Conservation (phyloP, 2,888 invertebrate genomes). For the Chymomyza fuscimana region DNA sequence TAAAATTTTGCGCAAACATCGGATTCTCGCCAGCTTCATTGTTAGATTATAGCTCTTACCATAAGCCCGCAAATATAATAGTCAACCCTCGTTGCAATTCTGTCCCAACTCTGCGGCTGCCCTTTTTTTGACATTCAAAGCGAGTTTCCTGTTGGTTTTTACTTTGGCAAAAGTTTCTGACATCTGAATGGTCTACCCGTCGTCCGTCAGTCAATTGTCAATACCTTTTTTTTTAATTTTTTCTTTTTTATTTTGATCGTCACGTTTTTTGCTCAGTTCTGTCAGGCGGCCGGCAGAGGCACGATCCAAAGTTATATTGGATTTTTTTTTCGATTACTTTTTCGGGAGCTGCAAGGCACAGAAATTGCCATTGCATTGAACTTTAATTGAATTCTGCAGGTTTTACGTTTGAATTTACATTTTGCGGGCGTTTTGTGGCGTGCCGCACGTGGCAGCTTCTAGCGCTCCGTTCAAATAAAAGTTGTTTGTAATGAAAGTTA, state of each 20-base stretch:
- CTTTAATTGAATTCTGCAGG: slow-evolving; percentile 7
- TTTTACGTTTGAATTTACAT: background rate
- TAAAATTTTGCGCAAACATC: no score
- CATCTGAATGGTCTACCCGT: slow-evolving; percentile 23
- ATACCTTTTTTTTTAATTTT: slow-evolving; percentile 43
- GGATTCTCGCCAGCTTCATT: no score
- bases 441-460: slow-evolving; percentile 33
- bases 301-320: background rate
- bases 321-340: slow-evolving; percentile 2
- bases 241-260: slow-evolving; percentile 44
- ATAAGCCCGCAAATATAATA: no score
- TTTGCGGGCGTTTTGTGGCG: background rate
- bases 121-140: slow-evolving; percentile 19
- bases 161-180: slow-evolving; percentile 46
- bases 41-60: no score
- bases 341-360: background rate
- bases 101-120: background rate
- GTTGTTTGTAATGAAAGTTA: slow-evolving; percentile 43
- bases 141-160: slow-evolving; percentile 22
- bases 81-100: background rate
- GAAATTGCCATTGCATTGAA: background rate
- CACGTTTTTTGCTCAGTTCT: slow-evolving; percentile 46
- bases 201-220: slow-evolving; percentile 52
- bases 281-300: slow-evolving; percentile 8
- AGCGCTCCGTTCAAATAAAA: slow-evolving; percentile 24